These are phyloP conservation scores for Siniperca scherzeri DNA, from an alignment of 2,797 vertebrate genomes.

Conservation along the genomic window DNA sequence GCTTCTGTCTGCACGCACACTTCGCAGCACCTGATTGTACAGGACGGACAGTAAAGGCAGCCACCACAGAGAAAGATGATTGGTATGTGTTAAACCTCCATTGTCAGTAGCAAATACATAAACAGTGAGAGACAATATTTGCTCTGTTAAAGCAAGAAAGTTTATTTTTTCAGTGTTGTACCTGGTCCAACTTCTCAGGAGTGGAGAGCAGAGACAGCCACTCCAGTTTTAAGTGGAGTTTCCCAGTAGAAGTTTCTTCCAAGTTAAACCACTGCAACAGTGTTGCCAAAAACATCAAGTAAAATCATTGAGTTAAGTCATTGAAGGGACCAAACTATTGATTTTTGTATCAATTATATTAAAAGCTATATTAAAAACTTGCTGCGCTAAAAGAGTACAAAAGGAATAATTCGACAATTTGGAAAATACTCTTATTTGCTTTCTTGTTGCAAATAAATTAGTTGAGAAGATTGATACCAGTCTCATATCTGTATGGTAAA, in stretches of 20 bases:
- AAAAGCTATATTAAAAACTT: not conserved
- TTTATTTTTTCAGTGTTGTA: constrained; percentile 60
- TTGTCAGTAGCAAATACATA: not conserved
- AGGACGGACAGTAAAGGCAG: not conserved
- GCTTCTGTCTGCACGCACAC: constrained; percentile 92
- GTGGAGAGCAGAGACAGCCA: constrained; percentile 93
- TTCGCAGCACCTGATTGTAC: constrained; percentile 89
- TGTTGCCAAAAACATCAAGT: not conserved
- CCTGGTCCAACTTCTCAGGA: constrained; percentile 92
- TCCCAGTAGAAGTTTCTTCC: constrained; percentile 93
- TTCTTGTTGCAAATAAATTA: not conserved
- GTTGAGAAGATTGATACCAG: not conserved
- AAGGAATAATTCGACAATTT: not conserved
- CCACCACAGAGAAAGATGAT: not conserved
- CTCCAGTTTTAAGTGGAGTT: constrained; percentile 95
- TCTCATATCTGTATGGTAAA: not conserved
- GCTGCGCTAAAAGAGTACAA: not conserved
- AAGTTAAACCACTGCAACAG: constrained; percentile 93
- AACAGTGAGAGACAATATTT: not conserved
- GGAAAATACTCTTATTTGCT: not conserved
- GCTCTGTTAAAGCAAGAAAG: not conserved
- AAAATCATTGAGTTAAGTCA: not conserved
- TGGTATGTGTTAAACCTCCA: not conserved
- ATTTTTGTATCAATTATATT: not conserved
- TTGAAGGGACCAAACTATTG: not conserved